Evolutionary conservation across 2,113 vertebrate species (phyloP).

Genomic region (Mobula birostris): DNA sequence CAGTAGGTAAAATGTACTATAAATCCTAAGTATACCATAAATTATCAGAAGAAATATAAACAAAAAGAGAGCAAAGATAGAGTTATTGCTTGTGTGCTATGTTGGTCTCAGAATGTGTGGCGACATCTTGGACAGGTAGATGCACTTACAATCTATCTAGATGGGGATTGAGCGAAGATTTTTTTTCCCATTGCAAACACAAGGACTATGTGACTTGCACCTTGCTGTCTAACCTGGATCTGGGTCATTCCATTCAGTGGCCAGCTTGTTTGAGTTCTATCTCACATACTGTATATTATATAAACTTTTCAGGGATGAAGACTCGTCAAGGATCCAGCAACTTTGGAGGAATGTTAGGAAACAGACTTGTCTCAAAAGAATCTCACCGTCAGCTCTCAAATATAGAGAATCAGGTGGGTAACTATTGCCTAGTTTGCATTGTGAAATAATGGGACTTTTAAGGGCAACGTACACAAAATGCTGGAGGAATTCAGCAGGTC

Average conservation of each 20-base stretch:
- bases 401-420: conserved; percentile 75
- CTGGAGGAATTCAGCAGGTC: too few relatives aligned
- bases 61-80: too few relatives aligned
- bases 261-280: not conserved
- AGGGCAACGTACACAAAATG: too few relatives aligned
- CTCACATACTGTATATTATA: not conserved
- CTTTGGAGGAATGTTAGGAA: conserved; percentile 77
- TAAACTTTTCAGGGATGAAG: conserved; percentile 65
- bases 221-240: not conserved
- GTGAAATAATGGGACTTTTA: not conserved
- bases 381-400: conserved; percentile 64
- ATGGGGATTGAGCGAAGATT: not conserved
- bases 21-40: too few relatives aligned
- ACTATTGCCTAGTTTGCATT: not conserved
- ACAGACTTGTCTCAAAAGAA: conserved; percentile 76
- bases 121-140: too few relatives aligned
- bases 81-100: too few relatives aligned
- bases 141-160: too few relatives aligned
- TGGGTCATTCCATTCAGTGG: not conserved
- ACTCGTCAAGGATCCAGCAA: conserved; percentile 82
- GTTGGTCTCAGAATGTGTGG: too few relatives aligned
- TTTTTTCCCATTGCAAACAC: not conserved
- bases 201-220: not conserved
- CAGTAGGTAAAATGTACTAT: too few relatives aligned
- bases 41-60: too few relatives aligned